phyloP scores from a whole-genome alignment of 2,113 vertebrate genomes.

The Zootoca vivipara region DNA sequence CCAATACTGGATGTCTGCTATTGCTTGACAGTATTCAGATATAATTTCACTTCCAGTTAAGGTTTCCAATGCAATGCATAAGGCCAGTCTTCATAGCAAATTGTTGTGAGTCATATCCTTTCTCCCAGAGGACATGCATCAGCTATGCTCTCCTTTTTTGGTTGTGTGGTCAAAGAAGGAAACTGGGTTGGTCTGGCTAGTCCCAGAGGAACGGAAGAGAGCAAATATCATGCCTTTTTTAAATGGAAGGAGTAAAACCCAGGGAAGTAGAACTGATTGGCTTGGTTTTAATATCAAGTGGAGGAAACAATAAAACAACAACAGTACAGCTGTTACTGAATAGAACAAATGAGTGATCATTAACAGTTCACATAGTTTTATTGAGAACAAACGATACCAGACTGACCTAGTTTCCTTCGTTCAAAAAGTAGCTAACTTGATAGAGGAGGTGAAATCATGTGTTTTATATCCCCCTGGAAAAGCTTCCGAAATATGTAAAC shows the following conservation, averaged over 20 bases:
- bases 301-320: not conserved
- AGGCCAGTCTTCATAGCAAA: not conserved
- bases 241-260: not conserved
- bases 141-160: not conserved
- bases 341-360: not conserved
- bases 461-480: not conserved
- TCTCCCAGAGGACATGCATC: not conserved
- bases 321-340: not conserved
- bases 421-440: not conserved
- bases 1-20: not conserved
- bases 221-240: not conserved
- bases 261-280: not conserved
- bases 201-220: not conserved
- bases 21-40: not conserved
- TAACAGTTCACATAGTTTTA: not conserved
- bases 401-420: not conserved
- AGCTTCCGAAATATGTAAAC: not conserved
- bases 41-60: not conserved
- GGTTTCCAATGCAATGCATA: not conserved
- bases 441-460: not conserved
- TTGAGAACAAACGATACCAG: not conserved
- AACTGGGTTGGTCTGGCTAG: not conserved
- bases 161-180: not conserved
- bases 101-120: not conserved
- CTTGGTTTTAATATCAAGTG: not conserved